Evolutionary conservation across 2,888 invertebrate genomes (phyloP), one percentile per base, ranked within the genome.

Genomic region (Drosophila paramelanica): DNA sequence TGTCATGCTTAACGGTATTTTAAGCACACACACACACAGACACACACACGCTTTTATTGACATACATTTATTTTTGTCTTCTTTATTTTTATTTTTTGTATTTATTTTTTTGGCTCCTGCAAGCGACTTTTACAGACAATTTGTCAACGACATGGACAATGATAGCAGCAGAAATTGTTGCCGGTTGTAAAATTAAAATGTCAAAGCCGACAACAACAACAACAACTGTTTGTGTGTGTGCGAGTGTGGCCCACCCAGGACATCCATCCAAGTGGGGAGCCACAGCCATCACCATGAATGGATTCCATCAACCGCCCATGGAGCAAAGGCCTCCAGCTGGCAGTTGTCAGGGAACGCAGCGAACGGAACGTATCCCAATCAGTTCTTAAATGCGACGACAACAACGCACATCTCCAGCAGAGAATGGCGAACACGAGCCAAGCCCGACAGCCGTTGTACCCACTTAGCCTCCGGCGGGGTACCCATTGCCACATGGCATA

Each of bases 281-380:
- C 31, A 31, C 10, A 36, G 50, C 52, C 31, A 31, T 10, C 58
- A 43, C 31, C 52, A 64, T 84, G 88, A 82, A 86, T 77, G 73
- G 74, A 79, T 88, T 81, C 83, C 86, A 90, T 90, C 89, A 89
- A 60, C 83, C 89, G 57, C 90, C 90, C 73, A 65, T 70, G 80
- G 84, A 41, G 89, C 69, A 70, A 23, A 67, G 66, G 66, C 66
- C 58, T 67, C 83, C 79, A 65, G 80, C 86, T 73, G 81, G 74
- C 78, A 70, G 67, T 83, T 75, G 64, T 59, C 66, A 66, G 33
- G 77, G 57, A 46, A 59, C 55, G 64, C 66, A 66, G 61, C 60
- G 36, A 42, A 67, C 45, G 53, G 27, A 31, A 39, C 60, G 45
- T 62, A 81, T 70, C 73, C 87, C 81, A 81, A 86, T 81, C 81